phyloP scores from a whole-genome alignment of 2,888 invertebrate genomes.

The Theretra japonica region DNA sequence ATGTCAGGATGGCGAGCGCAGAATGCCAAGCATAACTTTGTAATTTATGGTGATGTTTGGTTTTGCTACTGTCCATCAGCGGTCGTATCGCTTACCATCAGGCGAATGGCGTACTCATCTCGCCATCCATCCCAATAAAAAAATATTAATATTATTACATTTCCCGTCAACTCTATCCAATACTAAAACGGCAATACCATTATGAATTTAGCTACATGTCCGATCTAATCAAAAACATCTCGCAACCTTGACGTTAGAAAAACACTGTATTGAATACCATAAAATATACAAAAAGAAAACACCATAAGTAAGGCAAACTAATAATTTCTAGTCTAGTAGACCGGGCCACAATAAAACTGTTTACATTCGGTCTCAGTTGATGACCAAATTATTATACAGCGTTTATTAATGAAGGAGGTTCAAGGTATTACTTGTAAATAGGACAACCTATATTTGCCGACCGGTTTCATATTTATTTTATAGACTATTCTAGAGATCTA shows the following conservation, averaged over 20 bases:
- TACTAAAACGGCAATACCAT: too few relatives aligned
- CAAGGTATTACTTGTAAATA: neutral
- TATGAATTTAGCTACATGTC: too few relatives aligned
- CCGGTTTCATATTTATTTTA: neutral
- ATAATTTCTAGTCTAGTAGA: constrained; percentile 43
- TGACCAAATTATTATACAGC: constrained; percentile 41
- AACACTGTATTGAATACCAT: neutral
- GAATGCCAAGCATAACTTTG: too few relatives aligned
- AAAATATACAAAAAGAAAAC: neutral
- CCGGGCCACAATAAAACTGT: constrained; percentile 49
- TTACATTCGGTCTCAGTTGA: constrained; percentile 46
- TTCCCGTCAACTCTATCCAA: too few relatives aligned
- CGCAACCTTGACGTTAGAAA: neutral
- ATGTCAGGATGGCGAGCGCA: too few relatives aligned
- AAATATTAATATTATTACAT: too few relatives aligned
- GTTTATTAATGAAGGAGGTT: constrained; percentile 34
- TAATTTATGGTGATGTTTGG: too few relatives aligned
- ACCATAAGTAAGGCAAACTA: constrained; percentile 33
- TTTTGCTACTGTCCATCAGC: too few relatives aligned
- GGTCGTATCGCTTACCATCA: too few relatives aligned
- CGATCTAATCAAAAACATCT: neutral
- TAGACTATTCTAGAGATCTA: too few relatives aligned
- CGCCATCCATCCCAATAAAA: too few relatives aligned
- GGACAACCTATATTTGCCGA: neutral
- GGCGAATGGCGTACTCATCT: too few relatives aligned